These are phyloP conservation scores for Rhorus exstirpatorius DNA, from an alignment of 2,888 invertebrate genomes.

Conservation along the genomic window DNA sequence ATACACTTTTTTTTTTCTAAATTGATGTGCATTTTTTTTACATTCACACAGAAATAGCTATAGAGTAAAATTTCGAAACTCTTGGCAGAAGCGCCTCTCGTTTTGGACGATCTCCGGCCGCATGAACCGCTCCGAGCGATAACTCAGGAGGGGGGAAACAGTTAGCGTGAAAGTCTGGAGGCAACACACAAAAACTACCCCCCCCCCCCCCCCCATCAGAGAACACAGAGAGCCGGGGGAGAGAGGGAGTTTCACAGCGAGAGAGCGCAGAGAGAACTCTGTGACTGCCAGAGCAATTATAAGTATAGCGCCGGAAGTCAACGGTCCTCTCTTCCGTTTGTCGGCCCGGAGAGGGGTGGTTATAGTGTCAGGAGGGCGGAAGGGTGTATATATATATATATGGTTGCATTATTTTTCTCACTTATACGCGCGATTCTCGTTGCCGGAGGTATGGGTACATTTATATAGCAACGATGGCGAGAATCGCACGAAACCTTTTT, in stretches of 20 bases:
- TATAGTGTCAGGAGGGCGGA: constrained; percentile 25
- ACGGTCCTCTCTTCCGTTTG: constrained; percentile 73
- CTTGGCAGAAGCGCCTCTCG: background rate
- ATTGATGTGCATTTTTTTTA: constrained; percentile 20
- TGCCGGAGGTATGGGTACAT: constrained; percentile 11
- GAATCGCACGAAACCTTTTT: constrained; percentile 65
- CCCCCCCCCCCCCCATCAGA: constrained; percentile 22
- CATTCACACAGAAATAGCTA: background rate
- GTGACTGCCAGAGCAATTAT: constrained; percentile 81
- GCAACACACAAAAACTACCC: constrained; percentile 72
- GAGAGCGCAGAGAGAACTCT: constrained; percentile 19
- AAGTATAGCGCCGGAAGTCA: constrained; percentile 82
- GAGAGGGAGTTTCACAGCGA: constrained; percentile 5
- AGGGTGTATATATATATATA: constrained; percentile 49
- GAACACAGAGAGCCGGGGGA: background rate
- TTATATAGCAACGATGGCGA: constrained; percentile 10
- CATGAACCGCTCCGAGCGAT: constrained; percentile 67
- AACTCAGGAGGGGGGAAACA: constrained; percentile 76
- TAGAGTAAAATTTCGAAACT: constrained; percentile 22
- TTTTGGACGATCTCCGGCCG: constrained; percentile 12
- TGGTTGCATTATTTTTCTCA: constrained; percentile 45
- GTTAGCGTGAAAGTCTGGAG: constrained; percentile 77
- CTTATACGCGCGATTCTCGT: constrained; percentile 28
- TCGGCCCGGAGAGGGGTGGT: constrained; percentile 19
- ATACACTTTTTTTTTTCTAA: too few species aligned